These are phyloP conservation scores for Coilia nasus DNA, from an alignment of 2,797 vertebrate genomes.

Conservation along the genomic window DNA sequence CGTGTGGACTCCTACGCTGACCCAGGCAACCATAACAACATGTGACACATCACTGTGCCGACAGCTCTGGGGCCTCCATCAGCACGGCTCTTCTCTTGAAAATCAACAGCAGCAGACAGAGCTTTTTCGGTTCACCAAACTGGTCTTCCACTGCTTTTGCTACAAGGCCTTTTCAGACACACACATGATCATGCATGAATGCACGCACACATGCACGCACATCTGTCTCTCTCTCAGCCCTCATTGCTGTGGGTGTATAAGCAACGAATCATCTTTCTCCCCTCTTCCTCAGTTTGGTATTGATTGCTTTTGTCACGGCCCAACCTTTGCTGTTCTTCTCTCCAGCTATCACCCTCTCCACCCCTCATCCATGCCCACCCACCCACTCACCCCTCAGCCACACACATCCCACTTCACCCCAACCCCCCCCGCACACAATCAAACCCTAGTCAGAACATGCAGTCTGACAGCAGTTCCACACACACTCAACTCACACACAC, in stretches of 20 bases:
- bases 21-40: background rate
- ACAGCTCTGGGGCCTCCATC: background rate
- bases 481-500: no score
- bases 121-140: background rate
- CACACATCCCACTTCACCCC: no score
- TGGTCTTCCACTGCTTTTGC: background rate
- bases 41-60: conserved; percentile 14
- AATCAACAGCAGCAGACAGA: background rate
- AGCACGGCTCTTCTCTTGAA: background rate
- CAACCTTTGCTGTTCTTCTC: background rate
- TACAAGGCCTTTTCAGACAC: background rate
- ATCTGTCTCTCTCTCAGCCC: background rate
- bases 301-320: background rate
- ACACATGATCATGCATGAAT: no score
- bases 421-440: no score
- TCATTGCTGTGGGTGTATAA: background rate
- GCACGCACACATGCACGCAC: no score
- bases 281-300: background rate
- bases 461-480: no score
- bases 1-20: background rate
- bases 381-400: background rate
- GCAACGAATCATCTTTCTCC: background rate
- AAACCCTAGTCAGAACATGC: no score
- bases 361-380: background rate
- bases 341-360: background rate